Base-by-base conservation (phyloP, 1,140 invertebrate species). In the Ostrea edulis region DNA sequence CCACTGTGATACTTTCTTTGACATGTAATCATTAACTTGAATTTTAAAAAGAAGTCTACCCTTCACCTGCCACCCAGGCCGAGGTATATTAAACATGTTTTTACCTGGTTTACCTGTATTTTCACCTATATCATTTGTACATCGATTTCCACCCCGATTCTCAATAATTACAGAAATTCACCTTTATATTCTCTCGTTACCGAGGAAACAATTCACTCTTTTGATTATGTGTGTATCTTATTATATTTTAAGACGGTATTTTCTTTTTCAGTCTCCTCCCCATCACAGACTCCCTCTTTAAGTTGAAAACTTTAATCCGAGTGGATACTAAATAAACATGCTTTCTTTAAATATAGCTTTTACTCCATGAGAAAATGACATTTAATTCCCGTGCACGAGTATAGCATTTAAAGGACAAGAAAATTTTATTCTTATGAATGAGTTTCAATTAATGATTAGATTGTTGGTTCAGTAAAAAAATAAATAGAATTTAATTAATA, bases 311-410 rank as follows among this genome's bases (percentile, higher is more conserved):
- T 62, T 20, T 62, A 62, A 62, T 77, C 14, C 25, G 9, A 12
- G 17, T 62, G 29, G 9, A 77, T 35, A 77, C 25, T 12, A 25
- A 77, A 77, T 77, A 77, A 77, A 77, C 68, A 29, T 11, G 25
- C 68, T 77, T 77, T 77, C 22, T 77, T 77, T 77, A 14, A 77
- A 77, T 44, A 77, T 29, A 44, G 8, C 68, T 25, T 25, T 77
- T 77, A 29, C 68, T 29, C 25, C 68, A 77, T 77, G 68, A 77
- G 68, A 77, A 77, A 77, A 77, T 77, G 68, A 35, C 68, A 77
- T 77, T 77, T 77, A 77, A 77, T 77, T 77, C 68, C 4, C 68
- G 68, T 77, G 14, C 68, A 77, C 68, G 68, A 77, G 29, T 77
- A 25, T 77, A 3, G 35, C 29, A 14, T 77, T 35, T 14, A 29